Conservation (phyloP, 2,113 vertebrate genomes). For the Verasper variegatus region DNA sequence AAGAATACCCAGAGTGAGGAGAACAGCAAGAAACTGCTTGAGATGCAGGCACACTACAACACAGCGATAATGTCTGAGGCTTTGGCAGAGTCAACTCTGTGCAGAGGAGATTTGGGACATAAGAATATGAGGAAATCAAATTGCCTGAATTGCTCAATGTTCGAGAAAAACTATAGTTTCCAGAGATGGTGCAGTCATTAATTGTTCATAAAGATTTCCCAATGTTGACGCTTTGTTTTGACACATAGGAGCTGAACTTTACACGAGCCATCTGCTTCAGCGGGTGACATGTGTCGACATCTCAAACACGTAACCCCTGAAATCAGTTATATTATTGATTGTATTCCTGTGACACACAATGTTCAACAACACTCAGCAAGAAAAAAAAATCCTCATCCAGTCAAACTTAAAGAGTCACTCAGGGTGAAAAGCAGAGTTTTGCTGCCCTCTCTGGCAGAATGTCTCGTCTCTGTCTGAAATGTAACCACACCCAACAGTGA, state of each 20-base stretch:
- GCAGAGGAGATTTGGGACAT: constrained; percentile 32
- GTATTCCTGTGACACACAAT: neutral
- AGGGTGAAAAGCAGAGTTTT: no score
- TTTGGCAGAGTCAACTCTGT: constrained; percentile 53
- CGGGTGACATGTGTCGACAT: constrained; percentile 1
- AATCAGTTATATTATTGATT: constrained; percentile 39
- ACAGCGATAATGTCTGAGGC: constrained; percentile 54
- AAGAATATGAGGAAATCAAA: constrained; percentile 33
- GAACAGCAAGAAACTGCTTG: constrained; percentile 54
- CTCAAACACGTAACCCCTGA: neutral
- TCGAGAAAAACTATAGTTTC: constrained; percentile 40
- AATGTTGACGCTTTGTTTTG: constrained; percentile 22
- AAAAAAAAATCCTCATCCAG: no score
- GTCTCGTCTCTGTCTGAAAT: no score
- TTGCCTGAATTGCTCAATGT: constrained; percentile 51
- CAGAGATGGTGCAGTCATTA: constrained; percentile 37
- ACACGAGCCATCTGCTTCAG: constrained; percentile 32
- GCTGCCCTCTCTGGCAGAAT: no score
- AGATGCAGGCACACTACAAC: constrained; percentile 44
- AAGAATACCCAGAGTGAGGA: constrained; percentile 55
- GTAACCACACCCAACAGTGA: no score
- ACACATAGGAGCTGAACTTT: constrained; percentile 17
- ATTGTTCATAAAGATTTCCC: constrained; percentile 25
- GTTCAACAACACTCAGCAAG: neutral
- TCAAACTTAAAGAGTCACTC: no score